Evolutionary conservation across 2,888 invertebrate species (phyloP).

Genomic region (Cactoblastis cactorum): DNA sequence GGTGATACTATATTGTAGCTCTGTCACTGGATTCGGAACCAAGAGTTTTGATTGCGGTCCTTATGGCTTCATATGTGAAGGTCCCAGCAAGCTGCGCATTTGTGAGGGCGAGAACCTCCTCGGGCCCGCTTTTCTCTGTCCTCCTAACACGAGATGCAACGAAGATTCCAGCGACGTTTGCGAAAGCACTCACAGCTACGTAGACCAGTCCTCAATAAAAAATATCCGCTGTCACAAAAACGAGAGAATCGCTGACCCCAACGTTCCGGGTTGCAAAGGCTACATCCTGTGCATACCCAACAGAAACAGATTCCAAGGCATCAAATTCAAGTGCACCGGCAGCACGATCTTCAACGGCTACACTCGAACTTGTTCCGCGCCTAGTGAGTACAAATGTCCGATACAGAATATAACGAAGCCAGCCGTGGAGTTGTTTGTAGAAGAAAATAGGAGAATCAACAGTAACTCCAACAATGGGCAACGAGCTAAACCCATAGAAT

Average conservation of each 20-base stretch:
- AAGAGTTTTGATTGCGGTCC: constrained; percentile 55
- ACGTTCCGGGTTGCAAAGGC: constrained; percentile 64
- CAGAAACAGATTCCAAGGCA: constrained; percentile 64
- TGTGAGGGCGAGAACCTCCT: constrained; percentile 54
- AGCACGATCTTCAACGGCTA: constrained; percentile 64
- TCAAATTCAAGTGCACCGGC: constrained; percentile 68
- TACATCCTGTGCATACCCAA: constrained; percentile 70
- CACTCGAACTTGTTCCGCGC: constrained; percentile 60
- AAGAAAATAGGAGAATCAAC: constrained; percentile 38
- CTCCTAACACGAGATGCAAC: constrained; percentile 60
- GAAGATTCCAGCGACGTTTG: constrained; percentile 68
- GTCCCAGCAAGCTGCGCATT: constrained; percentile 47
- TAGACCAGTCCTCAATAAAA: constrained; percentile 52
- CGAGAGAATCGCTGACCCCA: constrained; percentile 65
- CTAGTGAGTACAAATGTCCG: constrained; percentile 62
- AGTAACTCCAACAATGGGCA: constrained; percentile 21
- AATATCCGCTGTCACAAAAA: constrained; percentile 54
- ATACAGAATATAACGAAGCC: constrained; percentile 38
- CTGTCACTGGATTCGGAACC: constrained; percentile 25
- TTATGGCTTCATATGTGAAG: constrained; percentile 63
- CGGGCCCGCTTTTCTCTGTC: constrained; percentile 63
- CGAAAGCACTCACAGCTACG: constrained; percentile 52
- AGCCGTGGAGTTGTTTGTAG: constrained; percentile 34
- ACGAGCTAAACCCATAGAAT: constrained; percentile 50
- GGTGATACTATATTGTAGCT: not conserved